A percentile compares a stretch with the other conserved stretches of the same genome.
These are phyloP conservation scores for Syritta pipiens DNA, from an alignment of 2,888 invertebrate species.

Conservation along the genomic window DNA sequence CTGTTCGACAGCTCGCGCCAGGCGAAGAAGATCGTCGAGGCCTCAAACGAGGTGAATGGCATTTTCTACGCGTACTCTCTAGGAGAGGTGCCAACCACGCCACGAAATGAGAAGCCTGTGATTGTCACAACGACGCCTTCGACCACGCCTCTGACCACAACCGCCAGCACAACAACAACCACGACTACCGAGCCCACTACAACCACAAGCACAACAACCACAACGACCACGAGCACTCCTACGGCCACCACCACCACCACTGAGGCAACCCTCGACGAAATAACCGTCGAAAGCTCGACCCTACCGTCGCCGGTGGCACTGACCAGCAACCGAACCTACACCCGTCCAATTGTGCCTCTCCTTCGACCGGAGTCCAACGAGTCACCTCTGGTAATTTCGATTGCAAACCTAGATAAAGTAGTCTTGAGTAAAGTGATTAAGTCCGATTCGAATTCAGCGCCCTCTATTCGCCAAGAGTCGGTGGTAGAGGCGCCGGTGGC, in stretches of 20 bases:
- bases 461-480: conserved; percentile 74
- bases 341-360: conserved; percentile 78
- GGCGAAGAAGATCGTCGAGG: conserved; percentile 73
- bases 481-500: conserved; percentile 73
- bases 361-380: conserved; percentile 79
- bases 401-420: conserved; percentile 79
- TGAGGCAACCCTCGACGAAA: not conserved
- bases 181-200: conserved; percentile 30
- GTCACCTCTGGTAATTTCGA: conserved; percentile 79
- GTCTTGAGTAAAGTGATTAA: conserved; percentile 78
- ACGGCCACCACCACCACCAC: conserved; percentile 13
- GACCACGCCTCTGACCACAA: conserved; percentile 42
- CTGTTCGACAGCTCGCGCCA: conserved; percentile 82
- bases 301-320: not conserved
- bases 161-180: conserved; percentile 36
- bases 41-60: conserved; percentile 70
- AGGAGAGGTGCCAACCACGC: conserved; percentile 76
- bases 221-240: conserved; percentile 49
- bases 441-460: conserved; percentile 75
- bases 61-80: conserved; percentile 80
- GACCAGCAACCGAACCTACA: conserved; percentile 72
- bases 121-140: conserved; percentile 66
- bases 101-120: conserved; percentile 67
- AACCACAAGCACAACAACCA: conserved; percentile 12
- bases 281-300: conserved; percentile 30